Conservation (phyloP, 2,113 vertebrate genomes). For the Muscicapa adusta region DNA sequence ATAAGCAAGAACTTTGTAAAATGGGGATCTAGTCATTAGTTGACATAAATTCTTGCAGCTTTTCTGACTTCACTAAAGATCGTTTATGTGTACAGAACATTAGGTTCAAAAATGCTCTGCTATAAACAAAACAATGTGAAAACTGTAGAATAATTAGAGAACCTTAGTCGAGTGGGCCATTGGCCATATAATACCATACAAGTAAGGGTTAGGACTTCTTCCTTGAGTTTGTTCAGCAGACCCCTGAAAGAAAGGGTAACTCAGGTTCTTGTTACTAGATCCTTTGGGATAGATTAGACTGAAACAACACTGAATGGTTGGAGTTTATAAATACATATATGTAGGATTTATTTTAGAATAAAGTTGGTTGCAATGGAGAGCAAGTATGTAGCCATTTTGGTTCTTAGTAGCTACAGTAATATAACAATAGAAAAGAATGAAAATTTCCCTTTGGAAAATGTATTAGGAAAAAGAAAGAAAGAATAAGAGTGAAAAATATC, state of each 20-base stretch:
- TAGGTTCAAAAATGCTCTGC: background rate
- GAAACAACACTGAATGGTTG: background rate
- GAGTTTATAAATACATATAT: background rate
- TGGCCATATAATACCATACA: background rate
- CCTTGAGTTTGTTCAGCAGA: background rate
- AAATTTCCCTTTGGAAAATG: background rate
- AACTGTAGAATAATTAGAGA: background rate
- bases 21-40: background rate
- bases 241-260: background rate
- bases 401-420: background rate
- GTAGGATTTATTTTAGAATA: background rate
- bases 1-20: background rate
- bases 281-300: background rate
- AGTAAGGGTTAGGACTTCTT: rapidly evolving
- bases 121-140: background rate
- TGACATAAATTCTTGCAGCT: background rate
- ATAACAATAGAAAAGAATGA: background rate
- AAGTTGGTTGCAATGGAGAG: background rate
- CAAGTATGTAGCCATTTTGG: background rate
- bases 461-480: background rate
- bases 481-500: background rate
- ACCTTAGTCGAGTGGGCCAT: background rate
- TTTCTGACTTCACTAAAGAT: background rate
- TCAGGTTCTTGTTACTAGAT: background rate
- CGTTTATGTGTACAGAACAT: background rate